These are phyloP conservation scores for Datnioides undecimradiatus DNA, from an alignment of 2,113 vertebrate genomes.

Conservation along the genomic window DNA sequence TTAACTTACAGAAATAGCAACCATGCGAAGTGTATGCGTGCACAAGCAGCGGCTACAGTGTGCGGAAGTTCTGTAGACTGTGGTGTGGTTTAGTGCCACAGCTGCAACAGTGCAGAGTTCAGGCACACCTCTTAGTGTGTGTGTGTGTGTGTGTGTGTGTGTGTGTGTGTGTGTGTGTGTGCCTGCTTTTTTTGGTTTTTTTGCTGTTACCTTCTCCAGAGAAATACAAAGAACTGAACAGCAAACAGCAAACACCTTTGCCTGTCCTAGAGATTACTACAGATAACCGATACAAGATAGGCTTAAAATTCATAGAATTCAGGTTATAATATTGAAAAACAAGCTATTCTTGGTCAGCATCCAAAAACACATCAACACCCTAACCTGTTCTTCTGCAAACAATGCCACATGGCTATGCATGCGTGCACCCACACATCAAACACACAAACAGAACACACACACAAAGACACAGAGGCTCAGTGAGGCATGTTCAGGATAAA, in stretches of 20 bases:
- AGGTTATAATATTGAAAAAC: not conserved
- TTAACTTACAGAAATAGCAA: conserved; percentile 30
- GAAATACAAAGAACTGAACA: not conserved
- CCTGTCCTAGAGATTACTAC: not conserved
- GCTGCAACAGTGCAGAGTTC: conserved; percentile 4
- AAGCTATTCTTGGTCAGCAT: conserved; percentile 7
- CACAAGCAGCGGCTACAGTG: conserved; percentile 12
- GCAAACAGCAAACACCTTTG: not conserved
- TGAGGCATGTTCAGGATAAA: not conserved
- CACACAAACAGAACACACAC: conserved; percentile 13
- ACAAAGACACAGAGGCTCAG: conserved; percentile 12
- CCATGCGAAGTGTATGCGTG: conserved; percentile 3
- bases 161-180: too few species aligned
- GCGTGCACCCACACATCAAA: conserved; percentile 43
- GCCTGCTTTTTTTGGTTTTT: not conserved
- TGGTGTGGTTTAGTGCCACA: conserved; percentile 28
- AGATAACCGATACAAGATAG: not conserved
- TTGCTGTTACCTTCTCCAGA: not conserved
- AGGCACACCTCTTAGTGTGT: too few species aligned
- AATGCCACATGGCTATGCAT: conserved; percentile 42
- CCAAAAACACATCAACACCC: conserved; percentile 19
- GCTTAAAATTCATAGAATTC: not conserved
- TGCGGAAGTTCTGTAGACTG: conserved; percentile 54
- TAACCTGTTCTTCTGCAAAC: conserved; percentile 67
- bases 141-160: too few species aligned